Evolutionary conservation across 2,113 vertebrate genomes (phyloP).

Genomic region (Naja naja): DNA sequence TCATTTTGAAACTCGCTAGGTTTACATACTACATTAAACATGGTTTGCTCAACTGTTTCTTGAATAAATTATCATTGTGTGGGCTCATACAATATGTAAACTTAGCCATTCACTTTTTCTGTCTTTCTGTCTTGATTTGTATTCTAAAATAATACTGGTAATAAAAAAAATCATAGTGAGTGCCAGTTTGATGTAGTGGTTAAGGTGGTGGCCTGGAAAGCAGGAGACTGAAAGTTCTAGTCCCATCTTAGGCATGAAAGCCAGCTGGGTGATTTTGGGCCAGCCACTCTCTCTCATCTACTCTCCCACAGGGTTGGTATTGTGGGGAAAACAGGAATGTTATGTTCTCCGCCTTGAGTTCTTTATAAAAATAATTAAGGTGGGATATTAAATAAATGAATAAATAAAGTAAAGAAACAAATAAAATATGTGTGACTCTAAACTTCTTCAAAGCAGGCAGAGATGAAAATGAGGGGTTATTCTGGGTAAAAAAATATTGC

Average conservation of each 20-base stretch:
- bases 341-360: neutral
- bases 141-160: neutral
- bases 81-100: neutral
- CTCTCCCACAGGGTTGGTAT: too few species aligned
- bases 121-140: neutral
- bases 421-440: too few species aligned
- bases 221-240: too few species aligned
- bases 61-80: neutral
- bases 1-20: neutral
- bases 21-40: neutral
- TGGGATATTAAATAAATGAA: neutral
- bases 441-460: neutral
- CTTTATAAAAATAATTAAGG: neutral
- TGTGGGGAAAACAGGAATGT: neutral
- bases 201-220: too few species aligned
- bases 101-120: neutral
- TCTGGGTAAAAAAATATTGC: too few species aligned
- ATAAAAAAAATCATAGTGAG: neutral
- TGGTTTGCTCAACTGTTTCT: neutral
- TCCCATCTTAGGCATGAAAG: too few species aligned
- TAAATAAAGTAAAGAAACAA: neutral
- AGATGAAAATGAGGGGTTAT: neutral
- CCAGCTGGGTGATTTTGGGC: too few species aligned
- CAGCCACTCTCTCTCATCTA: too few species aligned
- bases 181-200: neutral